A percentile compares a stretch with the other conserved stretches of the same genome.
Evolutionary conservation across 2,888 invertebrate species (phyloP).

Genomic region (Petrolisthes cinctipes): DNA sequence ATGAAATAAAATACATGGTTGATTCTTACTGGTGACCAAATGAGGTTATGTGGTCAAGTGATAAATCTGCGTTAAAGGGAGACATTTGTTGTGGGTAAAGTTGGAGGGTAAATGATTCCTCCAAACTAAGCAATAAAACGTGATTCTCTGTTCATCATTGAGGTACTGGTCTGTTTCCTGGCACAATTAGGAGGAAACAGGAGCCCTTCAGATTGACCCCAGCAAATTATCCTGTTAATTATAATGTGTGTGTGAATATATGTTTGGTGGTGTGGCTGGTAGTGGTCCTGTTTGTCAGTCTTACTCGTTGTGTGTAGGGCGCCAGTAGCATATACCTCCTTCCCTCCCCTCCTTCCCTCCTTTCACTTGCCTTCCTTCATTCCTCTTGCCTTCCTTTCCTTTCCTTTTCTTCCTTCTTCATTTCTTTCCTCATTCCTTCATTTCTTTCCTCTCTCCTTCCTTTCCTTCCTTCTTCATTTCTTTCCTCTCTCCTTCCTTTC

Average conservation of each 20-base stretch:
- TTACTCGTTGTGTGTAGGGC: neutral
- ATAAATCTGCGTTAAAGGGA: too few relatives aligned
- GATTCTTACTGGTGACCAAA: too few relatives aligned
- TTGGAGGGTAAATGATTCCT: too few relatives aligned
- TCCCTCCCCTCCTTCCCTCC: neutral
- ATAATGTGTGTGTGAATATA: conserved; percentile 4
- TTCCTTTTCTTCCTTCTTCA: neutral
- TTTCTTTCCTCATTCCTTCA: neutral
- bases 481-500: conserved; percentile 18
- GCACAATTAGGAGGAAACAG: too few relatives aligned
- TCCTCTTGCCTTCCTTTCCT: neutral
- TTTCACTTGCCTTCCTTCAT: neutral
- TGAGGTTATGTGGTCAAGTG: too few relatives aligned
- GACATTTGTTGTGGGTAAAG: too few relatives aligned
- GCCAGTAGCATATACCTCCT: neutral
- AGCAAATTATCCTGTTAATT: neutral
- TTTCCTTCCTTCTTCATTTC: conserved; percentile 27
- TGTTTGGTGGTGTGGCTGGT: neutral
- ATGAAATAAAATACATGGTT: too few relatives aligned
- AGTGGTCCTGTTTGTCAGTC: neutral
- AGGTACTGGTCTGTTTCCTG: too few relatives aligned
- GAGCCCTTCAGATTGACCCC: too few relatives aligned
- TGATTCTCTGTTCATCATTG: too few relatives aligned
- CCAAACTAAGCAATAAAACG: too few relatives aligned
- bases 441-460: conserved; percentile 24